Conservation (phyloP, 1,140 invertebrate species). For the Drosophila nasuta region DNA sequence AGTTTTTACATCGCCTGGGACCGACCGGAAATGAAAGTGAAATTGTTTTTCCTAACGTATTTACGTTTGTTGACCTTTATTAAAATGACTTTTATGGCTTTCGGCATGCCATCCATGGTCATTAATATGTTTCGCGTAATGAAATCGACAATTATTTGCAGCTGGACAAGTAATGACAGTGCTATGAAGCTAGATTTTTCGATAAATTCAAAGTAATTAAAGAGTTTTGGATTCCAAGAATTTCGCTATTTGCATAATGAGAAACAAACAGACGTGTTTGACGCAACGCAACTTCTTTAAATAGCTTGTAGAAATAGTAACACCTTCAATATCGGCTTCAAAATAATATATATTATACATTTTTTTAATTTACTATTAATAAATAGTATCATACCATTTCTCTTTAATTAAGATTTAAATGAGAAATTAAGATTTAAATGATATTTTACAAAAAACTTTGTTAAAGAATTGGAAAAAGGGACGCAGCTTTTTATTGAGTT, state of each 20-base stretch:
- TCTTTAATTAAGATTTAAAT: too few species aligned
- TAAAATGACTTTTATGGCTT: conserved; percentile 44
- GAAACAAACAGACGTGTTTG: background rate
- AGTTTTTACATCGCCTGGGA: conserved; percentile 29
- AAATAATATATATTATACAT: too few species aligned
- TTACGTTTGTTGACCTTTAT: conserved; percentile 56
- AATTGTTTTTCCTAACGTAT: conserved; percentile 56
- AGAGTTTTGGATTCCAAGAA: background rate
- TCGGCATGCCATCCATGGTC: background rate
- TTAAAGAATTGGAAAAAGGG: too few species aligned
- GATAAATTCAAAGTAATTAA: background rate
- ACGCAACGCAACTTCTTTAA: too few species aligned
- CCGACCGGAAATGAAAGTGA: conserved; percentile 49
- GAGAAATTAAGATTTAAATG: too few species aligned
- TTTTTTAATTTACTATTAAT: too few species aligned
- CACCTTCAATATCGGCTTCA: too few species aligned
- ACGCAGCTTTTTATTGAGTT: too few species aligned
- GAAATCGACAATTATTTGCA: conserved; percentile 43
- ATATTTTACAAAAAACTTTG: too few species aligned
- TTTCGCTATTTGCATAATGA: background rate
- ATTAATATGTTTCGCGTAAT: conserved; percentile 39
- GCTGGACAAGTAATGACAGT: conserved; percentile 4
- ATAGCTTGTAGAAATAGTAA: too few species aligned
- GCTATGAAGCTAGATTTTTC: background rate
- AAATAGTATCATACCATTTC: too few species aligned